Conservation (phyloP, 2,113 vertebrate genomes). For the Benitochromis conjunctus region DNA sequence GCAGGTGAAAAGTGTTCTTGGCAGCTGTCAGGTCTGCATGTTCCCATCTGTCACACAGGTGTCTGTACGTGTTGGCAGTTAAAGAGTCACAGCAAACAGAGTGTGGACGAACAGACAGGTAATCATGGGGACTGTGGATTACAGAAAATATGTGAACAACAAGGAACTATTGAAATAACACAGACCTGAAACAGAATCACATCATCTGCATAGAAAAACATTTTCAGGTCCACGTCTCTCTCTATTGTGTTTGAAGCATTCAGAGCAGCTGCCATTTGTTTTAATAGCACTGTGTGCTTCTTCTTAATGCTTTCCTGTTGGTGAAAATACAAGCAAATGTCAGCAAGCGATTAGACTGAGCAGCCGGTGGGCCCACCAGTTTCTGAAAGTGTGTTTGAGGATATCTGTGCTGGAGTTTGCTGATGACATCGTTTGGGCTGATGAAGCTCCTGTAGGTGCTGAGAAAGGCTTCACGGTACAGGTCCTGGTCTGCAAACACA, state of each 20-base stretch:
- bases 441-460: conserved; percentile 92
- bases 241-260: background rate
- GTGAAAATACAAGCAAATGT: background rate
- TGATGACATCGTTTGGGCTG: conserved; percentile 85
- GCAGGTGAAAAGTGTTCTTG: conserved; percentile 88
- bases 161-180: background rate
- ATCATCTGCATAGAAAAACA: background rate
- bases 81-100: conserved; percentile 53
- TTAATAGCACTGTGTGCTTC: background rate
- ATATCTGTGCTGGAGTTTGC: conserved; percentile 93
- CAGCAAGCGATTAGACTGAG: background rate
- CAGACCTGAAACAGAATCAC: background rate
- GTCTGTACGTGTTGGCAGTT: conserved; percentile 80
- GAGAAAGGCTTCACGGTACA: conserved; percentile 93
- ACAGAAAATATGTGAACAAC: background rate
- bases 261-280: background rate
- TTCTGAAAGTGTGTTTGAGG: conserved; percentile 40
- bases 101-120: background rate
- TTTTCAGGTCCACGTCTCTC: background rate
- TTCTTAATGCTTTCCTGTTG: background rate
- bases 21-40: conserved; percentile 81
- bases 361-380: background rate
- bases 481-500: conserved; percentile 75
- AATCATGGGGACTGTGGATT: background rate
- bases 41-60: conserved; percentile 80